Evolutionary conservation across 2,113 vertebrate genomes (phyloP).

Genomic region (Phalacrocorax carbo): DNA sequence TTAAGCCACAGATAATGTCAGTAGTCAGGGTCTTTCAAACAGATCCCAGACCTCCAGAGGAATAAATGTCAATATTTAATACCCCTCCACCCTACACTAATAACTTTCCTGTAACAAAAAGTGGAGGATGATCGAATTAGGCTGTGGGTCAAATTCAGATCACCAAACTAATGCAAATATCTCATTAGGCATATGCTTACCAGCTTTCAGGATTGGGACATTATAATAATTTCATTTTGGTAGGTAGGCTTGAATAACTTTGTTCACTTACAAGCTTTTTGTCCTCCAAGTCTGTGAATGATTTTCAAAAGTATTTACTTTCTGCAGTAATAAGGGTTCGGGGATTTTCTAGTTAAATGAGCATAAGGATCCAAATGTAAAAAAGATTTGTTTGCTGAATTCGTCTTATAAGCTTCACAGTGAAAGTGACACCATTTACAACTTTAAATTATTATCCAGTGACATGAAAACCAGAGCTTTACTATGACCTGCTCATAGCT

Average conservation of each 20-base stretch:
- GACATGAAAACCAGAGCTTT: not conserved
- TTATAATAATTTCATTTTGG: not conserved
- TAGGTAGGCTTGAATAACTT: not conserved
- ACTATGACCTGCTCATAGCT: not conserved
- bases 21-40: not conserved
- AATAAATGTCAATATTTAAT: not conserved
- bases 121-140: not conserved
- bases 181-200: not conserved
- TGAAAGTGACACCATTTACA: not conserved
- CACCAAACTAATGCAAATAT: not conserved
- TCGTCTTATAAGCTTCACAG: not conserved
- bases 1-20: not conserved
- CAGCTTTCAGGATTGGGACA: not conserved
- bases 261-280: not conserved
- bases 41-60: not conserved
- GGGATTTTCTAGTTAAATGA: not conserved
- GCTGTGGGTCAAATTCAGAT: not conserved
- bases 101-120: not conserved
- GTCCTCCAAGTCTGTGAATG: not conserved
- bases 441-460: not conserved
- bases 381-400: not conserved
- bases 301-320: not conserved
- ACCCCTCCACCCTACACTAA: not conserved
- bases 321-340: fast-evolving
- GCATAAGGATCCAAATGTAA: not conserved